These are phyloP conservation scores for Spatula versicolor DNA, from an alignment of 2,797 vertebrate genomes.

Conservation along the genomic window DNA sequence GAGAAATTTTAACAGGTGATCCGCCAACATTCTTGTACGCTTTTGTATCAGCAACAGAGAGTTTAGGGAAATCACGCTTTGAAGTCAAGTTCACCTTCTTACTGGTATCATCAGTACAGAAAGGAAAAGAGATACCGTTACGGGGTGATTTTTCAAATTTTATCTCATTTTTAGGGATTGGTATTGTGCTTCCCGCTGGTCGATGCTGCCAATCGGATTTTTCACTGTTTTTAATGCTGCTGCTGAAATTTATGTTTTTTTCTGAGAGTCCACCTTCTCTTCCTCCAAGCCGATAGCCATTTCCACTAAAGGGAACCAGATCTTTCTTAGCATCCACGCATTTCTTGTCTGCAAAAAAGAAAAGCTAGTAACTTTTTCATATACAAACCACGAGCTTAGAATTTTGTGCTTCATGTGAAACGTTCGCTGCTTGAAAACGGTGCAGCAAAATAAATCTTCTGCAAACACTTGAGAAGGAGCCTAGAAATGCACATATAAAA, in stretches of 20 bases:
- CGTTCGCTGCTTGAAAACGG: not conserved
- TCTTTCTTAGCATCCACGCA: conserved; percentile 74
- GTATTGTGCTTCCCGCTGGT: not conserved
- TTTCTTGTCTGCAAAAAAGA: conserved; percentile 72
- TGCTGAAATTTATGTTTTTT: conserved; percentile 5
- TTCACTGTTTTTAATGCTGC: not conserved
- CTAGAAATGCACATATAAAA: not conserved
- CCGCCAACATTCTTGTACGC: conserved; percentile 81
- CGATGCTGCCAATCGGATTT: not conserved
- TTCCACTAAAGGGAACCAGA: conserved; percentile 89
- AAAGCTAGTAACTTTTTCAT: not conserved
- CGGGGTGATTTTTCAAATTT: conserved; percentile 14
- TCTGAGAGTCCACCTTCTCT: conserved; percentile 14
- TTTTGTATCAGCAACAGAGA: conserved; percentile 78
- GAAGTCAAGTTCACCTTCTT: conserved; percentile 14
- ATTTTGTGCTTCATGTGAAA: not conserved
- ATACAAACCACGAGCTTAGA: not conserved
- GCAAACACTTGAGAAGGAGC: not conserved
- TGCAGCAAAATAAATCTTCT: not conserved
- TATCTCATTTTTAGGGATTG: conserved; percentile 30
- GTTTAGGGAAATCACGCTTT: conserved; percentile 68
- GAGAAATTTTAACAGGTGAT: conserved; percentile 79
- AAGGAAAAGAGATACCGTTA: not conserved
- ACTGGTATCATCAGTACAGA: not conserved
- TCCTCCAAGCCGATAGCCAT: conserved; percentile 86